phyloP scores from a whole-genome alignment of 2,113 vertebrate species.

The Boulengeromyrus knoepffleri region DNA sequence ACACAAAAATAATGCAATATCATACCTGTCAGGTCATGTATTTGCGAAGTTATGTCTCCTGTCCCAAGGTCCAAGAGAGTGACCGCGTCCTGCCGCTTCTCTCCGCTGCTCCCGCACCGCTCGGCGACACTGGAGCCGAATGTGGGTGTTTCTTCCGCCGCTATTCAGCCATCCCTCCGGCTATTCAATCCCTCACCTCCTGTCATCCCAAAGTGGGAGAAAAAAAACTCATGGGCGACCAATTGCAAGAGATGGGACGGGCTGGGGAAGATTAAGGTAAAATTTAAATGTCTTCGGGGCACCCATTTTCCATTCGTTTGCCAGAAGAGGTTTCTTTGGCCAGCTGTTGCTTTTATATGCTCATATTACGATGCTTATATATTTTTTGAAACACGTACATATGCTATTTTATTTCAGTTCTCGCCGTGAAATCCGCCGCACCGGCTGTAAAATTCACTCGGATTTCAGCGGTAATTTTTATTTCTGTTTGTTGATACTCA shows the following conservation, averaged over 20 bases:
- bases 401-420: not conserved
- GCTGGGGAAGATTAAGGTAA: conserved; percentile 29
- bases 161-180: conserved; percentile 56
- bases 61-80: conserved; percentile 30
- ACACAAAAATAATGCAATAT: not conserved
- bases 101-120: conserved; percentile 40
- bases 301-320: not conserved
- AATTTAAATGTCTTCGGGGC: conserved; percentile 23
- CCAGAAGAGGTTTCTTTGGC: not conserved
- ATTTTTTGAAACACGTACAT: not conserved
- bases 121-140: conserved; percentile 24
- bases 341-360: not conserved
- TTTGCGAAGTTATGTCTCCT: conserved; percentile 34
- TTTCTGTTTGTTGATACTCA: not conserved
- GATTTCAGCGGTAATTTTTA: not conserved
- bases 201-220: conserved; percentile 28
- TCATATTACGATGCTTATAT: not conserved
- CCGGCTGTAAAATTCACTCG: not conserved
- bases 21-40: conserved; percentile 55
- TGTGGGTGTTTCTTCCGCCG: conserved; percentile 52
- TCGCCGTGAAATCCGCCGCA: not conserved
- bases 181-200: conserved; percentile 36
- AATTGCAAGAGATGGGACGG: conserved; percentile 37
- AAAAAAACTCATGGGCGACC: conserved; percentile 17
- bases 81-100: conserved; percentile 18